Evolutionary conservation across 2,797 vertebrate genomes (phyloP).

Genomic region (Dryobates pubescens): DNA sequence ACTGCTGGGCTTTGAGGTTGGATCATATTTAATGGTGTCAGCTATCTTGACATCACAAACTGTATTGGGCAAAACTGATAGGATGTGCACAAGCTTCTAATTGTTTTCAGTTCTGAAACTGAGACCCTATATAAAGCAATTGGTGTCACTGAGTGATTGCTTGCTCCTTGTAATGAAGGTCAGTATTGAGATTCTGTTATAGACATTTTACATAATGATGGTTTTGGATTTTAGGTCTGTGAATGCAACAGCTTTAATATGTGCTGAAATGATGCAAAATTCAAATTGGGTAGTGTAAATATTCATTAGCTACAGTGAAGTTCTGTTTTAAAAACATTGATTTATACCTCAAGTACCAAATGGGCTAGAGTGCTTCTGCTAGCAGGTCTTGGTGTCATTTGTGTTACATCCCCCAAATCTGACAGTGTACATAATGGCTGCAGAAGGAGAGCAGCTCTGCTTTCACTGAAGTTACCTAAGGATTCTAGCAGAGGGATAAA

Average conservation of each 20-base stretch:
- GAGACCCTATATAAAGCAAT: not conserved
- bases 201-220: not conserved
- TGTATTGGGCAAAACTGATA: not conserved
- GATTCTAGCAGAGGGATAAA: not conserved
- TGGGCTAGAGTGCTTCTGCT: not conserved
- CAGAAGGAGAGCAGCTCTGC: not conserved
- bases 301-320: conserved; percentile 2
- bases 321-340: not conserved
- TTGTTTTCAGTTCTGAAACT: not conserved
- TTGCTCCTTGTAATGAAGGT: not conserved
- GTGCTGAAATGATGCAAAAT: conserved; percentile 3
- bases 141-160: not conserved
- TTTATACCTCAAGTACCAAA: conserved; percentile 2
- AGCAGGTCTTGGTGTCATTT: not conserved
- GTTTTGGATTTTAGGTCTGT: not conserved
- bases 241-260: not conserved
- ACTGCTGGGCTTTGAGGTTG: not conserved
- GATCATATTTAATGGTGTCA: not conserved
- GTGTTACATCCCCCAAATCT: not conserved
- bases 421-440: not conserved
- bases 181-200: not conserved
- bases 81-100: not conserved
- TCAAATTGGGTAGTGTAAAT: conserved; percentile 6
- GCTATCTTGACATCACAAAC: not conserved
- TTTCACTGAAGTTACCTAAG: not conserved